A percentile compares a stretch with the other conserved stretches of the same genome.
phyloP scores from a whole-genome alignment of 1,140 invertebrate genomes.

The Drosophila mojavensis region DNA sequence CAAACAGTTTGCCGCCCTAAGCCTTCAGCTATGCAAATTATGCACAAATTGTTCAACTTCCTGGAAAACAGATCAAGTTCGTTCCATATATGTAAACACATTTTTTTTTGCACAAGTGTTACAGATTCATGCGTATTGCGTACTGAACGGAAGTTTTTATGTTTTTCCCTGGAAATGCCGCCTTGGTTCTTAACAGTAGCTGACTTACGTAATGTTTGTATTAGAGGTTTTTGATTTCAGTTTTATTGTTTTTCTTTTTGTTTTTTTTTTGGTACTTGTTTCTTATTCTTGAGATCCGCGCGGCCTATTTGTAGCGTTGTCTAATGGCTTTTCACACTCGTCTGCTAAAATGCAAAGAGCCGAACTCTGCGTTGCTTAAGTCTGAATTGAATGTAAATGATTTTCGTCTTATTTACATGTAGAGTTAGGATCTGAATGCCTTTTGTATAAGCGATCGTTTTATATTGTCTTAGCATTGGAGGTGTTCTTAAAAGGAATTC shows the following conservation, averaged over 20 bases:
- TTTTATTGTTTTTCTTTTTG: slow-evolving; percentile 62
- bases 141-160: slow-evolving; percentile 67
- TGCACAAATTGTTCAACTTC: slow-evolving; percentile 76
- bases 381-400: slow-evolving; percentile 68
- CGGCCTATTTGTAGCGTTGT: slow-evolving; percentile 34
- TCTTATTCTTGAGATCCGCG: neutral
- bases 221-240: slow-evolving; percentile 71
- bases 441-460: slow-evolving; percentile 36
- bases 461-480: slow-evolving; percentile 22
- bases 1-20: slow-evolving; percentile 80
- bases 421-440: slow-evolving; percentile 26
- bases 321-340: slow-evolving; percentile 78
- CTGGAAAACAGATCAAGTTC: slow-evolving; percentile 57
- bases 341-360: slow-evolving; percentile 68
- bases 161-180: slow-evolving; percentile 57
- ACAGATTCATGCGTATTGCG: neutral
- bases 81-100: slow-evolving; percentile 13
- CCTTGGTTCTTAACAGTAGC: slow-evolving; percentile 60
- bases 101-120: slow-evolving; percentile 63
- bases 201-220: slow-evolving; percentile 72
- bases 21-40: slow-evolving; percentile 70
- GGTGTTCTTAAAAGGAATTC: slow-evolving; percentile 57
- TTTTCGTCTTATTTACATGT: slow-evolving; percentile 45
- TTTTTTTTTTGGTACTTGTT: neutral
- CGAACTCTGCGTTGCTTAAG: slow-evolving; percentile 7